Conservation (phyloP, 2,113 vertebrate genomes). For the Oreochromis spilurus region DNA sequence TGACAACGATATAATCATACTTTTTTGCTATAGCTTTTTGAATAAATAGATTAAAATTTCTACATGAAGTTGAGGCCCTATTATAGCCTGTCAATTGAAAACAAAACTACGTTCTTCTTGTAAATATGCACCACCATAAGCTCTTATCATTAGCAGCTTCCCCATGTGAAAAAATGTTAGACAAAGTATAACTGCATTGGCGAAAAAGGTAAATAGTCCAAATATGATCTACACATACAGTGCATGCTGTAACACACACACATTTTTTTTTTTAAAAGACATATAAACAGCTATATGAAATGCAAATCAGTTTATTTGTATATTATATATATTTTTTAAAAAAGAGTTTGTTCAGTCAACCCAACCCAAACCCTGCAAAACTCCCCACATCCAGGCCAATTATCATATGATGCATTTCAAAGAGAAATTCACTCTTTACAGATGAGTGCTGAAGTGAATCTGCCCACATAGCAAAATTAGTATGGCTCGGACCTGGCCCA, state of each 20-base stretch:
- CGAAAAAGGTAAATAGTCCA: background rate
- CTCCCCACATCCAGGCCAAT: background rate
- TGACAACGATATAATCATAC: background rate
- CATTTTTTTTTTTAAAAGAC: fast-evolving
- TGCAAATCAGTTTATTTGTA: background rate
- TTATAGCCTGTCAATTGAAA: background rate
- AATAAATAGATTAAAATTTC: background rate
- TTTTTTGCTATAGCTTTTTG: background rate
- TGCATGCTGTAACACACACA: background rate
- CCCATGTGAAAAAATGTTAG: background rate
- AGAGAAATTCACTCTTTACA: background rate
- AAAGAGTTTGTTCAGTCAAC: background rate
- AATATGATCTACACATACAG: background rate
- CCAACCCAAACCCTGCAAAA: background rate
- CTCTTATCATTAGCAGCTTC: background rate
- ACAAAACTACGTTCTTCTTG: background rate
- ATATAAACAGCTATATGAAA: background rate
- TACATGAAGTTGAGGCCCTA: background rate
- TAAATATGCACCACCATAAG: background rate
- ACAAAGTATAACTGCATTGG: background rate
- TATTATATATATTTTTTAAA: background rate
- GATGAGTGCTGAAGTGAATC: background rate
- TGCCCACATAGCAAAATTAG: too few species aligned
- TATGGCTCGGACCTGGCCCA: too few species aligned
- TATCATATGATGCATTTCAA: background rate